Evolutionary conservation across 37 sponge, comb jelly and placozoan species (phyloP).

Genomic region (Diacarnus erythraeanus): DNA sequence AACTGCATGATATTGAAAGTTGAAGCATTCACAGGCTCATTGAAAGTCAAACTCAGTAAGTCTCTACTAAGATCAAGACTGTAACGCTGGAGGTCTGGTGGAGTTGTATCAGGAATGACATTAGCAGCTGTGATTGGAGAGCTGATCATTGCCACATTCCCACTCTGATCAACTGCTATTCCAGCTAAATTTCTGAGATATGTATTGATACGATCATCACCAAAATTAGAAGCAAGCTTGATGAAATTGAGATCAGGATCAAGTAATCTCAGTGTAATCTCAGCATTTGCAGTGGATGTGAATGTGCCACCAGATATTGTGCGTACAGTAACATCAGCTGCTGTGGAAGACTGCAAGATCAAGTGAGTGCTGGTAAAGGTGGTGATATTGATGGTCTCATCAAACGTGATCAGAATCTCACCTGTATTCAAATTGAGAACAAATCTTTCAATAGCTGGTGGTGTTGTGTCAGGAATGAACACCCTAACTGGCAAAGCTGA

Average conservation of each 20-base stretch:
- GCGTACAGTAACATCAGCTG: background rate
- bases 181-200: constrained; percentile 42
- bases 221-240: constrained; percentile 40
- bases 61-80: constrained; percentile 51
- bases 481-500: constrained; percentile 29
- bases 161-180: constrained; percentile 60
- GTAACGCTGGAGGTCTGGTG: constrained; percentile 57
- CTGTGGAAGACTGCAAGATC: constrained; percentile 39
- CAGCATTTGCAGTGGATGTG: constrained; percentile 7
- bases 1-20: constrained; percentile 47
- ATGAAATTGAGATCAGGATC: constrained; percentile 30
- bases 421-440: constrained; percentile 72
- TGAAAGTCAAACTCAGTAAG: constrained; percentile 61
- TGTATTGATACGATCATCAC: constrained; percentile 41
- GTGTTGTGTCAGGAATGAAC: constrained; percentile 56
- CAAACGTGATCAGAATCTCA: constrained; percentile 52
- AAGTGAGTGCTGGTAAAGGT: constrained; percentile 54
- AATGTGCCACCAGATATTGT: constrained; percentile 38
- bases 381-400: constrained; percentile 58
- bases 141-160: constrained; percentile 1
- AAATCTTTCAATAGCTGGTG: constrained; percentile 54
- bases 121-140: constrained; percentile 14
- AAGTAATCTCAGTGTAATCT: constrained; percentile 22
- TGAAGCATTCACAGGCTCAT: constrained; percentile 80
- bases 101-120: constrained; percentile 58